These are phyloP conservation scores for Orycteropus afer DNA, from an alignment of 2,113 vertebrate species.

Conservation along the genomic window DNA sequence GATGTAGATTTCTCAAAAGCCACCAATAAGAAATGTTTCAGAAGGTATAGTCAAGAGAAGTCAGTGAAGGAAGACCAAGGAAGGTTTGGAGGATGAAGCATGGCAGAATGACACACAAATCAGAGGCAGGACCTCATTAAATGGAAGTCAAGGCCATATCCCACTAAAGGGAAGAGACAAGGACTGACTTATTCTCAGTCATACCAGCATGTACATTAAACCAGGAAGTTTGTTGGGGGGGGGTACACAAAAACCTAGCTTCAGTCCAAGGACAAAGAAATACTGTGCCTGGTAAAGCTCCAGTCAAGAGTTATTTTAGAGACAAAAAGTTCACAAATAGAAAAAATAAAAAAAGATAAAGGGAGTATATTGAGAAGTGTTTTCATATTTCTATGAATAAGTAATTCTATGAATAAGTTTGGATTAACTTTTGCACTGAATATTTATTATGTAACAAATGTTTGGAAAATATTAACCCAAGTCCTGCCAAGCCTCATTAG, in stretches of 20 bases:
- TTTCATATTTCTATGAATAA: background rate
- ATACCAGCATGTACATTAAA: background rate
- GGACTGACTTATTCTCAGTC: background rate
- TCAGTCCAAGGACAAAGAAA: background rate
- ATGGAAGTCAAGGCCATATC: background rate
- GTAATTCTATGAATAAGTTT: background rate
- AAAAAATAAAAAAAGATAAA: background rate
- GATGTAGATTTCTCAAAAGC: background rate
- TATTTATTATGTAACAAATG: constrained; percentile 16
- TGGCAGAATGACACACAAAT: background rate
- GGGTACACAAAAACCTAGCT: background rate
- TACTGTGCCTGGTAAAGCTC: background rate
- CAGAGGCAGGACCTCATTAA: background rate
- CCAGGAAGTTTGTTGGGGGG: background rate
- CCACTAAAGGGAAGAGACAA: background rate
- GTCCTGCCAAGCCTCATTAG: background rate
- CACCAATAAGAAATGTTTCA: background rate
- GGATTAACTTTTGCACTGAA: background rate
- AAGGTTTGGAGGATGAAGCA: background rate
- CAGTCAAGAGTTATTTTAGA: background rate
- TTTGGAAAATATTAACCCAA: background rate
- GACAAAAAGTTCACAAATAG: constrained; percentile 23
- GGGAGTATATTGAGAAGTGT: background rate
- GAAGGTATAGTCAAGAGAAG: background rate
- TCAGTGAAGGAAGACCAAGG: background rate